A percentile compares a stretch with the other conserved stretches of the same genome.
phyloP scores from a whole-genome alignment of 1,140 invertebrate species.

The Limonius californicus region DNA sequence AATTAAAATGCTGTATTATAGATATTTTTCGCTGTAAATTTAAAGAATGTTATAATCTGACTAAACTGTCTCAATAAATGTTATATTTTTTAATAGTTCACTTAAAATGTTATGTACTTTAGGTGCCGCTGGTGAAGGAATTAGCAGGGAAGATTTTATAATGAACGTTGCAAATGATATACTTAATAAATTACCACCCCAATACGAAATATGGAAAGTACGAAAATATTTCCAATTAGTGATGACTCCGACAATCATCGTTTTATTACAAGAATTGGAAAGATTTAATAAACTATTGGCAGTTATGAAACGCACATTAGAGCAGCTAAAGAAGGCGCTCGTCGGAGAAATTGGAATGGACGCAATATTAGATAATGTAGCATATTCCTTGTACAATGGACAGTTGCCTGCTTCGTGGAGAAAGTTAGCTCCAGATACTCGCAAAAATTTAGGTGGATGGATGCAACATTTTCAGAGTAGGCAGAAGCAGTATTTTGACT shows the following conservation, averaged over 20 bases:
- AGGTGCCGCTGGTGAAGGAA: slow-evolving; percentile 55
- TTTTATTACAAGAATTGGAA: slow-evolving; percentile 84
- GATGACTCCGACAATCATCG: slow-evolving; percentile 77
- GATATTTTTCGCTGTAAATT: too few species aligned
- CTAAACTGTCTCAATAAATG: too few species aligned
- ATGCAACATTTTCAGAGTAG: slow-evolving; percentile 77
- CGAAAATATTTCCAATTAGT: slow-evolving; percentile 70
- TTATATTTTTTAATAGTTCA: too few species aligned
- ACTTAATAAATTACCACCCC: slow-evolving; percentile 65
- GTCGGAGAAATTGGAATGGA: slow-evolving; percentile 91
- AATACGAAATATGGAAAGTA: slow-evolving; percentile 75
- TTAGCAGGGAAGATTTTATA: slow-evolving; percentile 78
- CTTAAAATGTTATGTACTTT: too few species aligned
- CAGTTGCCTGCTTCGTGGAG: slow-evolving; percentile 78
- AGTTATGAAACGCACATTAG: slow-evolving; percentile 68
- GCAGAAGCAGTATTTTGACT: slow-evolving; percentile 67
- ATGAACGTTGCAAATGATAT: slow-evolving; percentile 74
- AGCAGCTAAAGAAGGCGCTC: slow-evolving; percentile 66
- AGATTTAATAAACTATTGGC: slow-evolving; percentile 76
- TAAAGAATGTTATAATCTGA: too few species aligned
- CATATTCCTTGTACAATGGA: slow-evolving; percentile 77
- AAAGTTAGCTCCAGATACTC: slow-evolving; percentile 75
- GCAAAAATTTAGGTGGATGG: slow-evolving; percentile 81
- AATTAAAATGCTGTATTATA: too few species aligned
- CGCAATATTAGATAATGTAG: slow-evolving; percentile 74